Evolutionary conservation across 2,797 vertebrate species (phyloP).

Genomic region (Gymnodraco acuticeps): DNA sequence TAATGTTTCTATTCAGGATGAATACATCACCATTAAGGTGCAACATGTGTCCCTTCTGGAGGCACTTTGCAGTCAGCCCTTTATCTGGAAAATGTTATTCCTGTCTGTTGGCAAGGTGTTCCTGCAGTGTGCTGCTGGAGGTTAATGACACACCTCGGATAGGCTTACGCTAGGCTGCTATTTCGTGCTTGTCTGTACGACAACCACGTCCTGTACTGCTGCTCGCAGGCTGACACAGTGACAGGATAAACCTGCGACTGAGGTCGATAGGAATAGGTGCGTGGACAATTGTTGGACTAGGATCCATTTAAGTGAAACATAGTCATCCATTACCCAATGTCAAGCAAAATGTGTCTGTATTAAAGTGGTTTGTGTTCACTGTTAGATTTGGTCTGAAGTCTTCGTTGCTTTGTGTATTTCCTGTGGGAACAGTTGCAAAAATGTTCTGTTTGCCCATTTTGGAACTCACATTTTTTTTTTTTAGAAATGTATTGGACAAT

Average conservation of each 20-base stretch:
- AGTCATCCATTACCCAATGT: slow-evolving; percentile 27
- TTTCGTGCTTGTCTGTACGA: slow-evolving; percentile 50
- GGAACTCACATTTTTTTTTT: slow-evolving; percentile 17
- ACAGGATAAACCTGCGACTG: slow-evolving; percentile 43
- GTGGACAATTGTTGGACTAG: slow-evolving; percentile 20
- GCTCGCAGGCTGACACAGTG: slow-evolving; percentile 34
- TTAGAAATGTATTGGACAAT: slow-evolving; percentile 37
- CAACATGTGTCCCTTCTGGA: slow-evolving; percentile 72
- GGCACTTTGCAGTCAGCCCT: slow-evolving; percentile 64
- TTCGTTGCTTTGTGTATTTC: slow-evolving; percentile 6
- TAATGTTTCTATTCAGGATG: slow-evolving; percentile 71
- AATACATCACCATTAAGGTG: slow-evolving; percentile 82
- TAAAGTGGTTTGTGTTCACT: slow-evolving; percentile 22
- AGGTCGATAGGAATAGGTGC: slow-evolving; percentile 13
- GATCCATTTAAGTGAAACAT: slow-evolving; percentile 24
- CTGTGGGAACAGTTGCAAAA: slow-evolving; percentile 15
- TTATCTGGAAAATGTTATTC: slow-evolving; percentile 72
- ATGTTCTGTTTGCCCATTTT: slow-evolving; percentile 10
- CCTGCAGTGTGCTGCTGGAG: slow-evolving; percentile 60
- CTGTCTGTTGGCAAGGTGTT: slow-evolving; percentile 75
- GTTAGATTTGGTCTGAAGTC: slow-evolving; percentile 9
- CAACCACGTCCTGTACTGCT: slow-evolving; percentile 32
- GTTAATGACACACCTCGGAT: slow-evolving; percentile 68
- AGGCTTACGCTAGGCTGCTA: slow-evolving; percentile 48
- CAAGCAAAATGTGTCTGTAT: slow-evolving; percentile 21